Evolutionary conservation across 2,888 invertebrate species (phyloP), one percentile per base, ranked within the genome.

Genomic region (Lithosia quadra): DNA sequence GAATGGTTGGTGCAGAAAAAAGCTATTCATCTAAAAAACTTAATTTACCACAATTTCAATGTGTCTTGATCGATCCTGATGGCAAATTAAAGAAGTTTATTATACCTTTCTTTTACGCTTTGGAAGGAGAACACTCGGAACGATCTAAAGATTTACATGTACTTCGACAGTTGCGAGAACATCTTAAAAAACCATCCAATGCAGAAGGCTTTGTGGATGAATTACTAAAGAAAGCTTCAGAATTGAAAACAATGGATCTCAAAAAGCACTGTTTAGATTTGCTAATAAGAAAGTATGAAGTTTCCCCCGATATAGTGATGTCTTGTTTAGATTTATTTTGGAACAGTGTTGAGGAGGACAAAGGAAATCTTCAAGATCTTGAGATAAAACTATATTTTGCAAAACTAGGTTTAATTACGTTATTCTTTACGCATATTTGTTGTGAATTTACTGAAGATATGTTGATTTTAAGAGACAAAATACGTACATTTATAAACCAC

Each of bases 101-200:
- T 73, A 97, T 99, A 81, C 99, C 99, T 33, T 99, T 99, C 89
- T 99, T 99, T 90, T 97, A 97, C 88, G 97, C 98, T 0, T 94
- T 99, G 56, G 98, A 97, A 88, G 98, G 98, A 79, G 97, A 97
- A 86, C 98, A 98, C 90, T 98, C 98, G 69, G 97, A 97, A 81
- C 96, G 97, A 82, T 97, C 98, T 0, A 96, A 98, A 79, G 99
- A 99, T 90, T 95, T 99, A 66, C 98, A 99, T 91, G 94, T 98
- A 60, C 95, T 99, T 71, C 97, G 98, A 84, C 97, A 98, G 78
- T 90, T 98, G 34, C 96, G 97, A 72, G 96, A 96, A 56, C 95
- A 96, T 73, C 88, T 98, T 21, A 96, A 96, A 83, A 96, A 96
- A 63, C 94, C 95, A 56, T 92, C 95, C 18, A 88, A 95, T 22